A percentile compares a stretch with the other conserved stretches of the same genome.
Evolutionary conservation across 2,797 vertebrate genomes (phyloP).

Genomic region (Alouatta caraya): DNA sequence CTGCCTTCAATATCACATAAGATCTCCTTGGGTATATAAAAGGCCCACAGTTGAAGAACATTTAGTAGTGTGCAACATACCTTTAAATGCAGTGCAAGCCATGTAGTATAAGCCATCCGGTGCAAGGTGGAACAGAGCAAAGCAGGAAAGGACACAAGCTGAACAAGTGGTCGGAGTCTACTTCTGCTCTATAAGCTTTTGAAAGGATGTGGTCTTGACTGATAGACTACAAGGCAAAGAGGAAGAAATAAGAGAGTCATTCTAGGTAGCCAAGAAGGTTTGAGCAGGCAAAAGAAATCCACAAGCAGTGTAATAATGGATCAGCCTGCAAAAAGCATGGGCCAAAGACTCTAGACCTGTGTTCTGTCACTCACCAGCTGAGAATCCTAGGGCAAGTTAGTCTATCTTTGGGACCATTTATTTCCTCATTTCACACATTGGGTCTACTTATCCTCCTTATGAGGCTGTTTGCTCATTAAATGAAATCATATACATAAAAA

Average conservation of each 20-base stretch:
- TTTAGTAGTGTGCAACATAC: accelerated
- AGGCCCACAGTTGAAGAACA: background rate
- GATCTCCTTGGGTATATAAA: background rate
- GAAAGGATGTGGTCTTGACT: background rate
- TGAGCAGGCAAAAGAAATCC: background rate
- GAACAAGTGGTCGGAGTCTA: background rate
- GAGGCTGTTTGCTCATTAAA: background rate
- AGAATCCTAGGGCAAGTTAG: background rate
- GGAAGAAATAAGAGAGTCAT: background rate
- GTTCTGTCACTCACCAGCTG: background rate
- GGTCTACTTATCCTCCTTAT: background rate
- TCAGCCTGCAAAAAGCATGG: background rate
- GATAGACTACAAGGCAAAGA: background rate
- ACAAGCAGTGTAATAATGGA: background rate
- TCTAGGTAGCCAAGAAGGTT: background rate
- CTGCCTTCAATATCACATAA: background rate
- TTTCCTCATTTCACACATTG: background rate
- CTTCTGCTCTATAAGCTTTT: background rate
- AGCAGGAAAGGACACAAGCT: background rate
- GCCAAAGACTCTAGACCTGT: background rate
- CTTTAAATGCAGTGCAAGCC: background rate
- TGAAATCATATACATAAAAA: background rate
- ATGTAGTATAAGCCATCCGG: background rate
- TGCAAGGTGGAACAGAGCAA: background rate
- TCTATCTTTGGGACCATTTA: background rate